A percentile compares a stretch with the other conserved stretches of the same genome.
Evolutionary conservation across 2,113 vertebrate genomes (phyloP).

Genomic region (Spea multiplicata): DNA sequence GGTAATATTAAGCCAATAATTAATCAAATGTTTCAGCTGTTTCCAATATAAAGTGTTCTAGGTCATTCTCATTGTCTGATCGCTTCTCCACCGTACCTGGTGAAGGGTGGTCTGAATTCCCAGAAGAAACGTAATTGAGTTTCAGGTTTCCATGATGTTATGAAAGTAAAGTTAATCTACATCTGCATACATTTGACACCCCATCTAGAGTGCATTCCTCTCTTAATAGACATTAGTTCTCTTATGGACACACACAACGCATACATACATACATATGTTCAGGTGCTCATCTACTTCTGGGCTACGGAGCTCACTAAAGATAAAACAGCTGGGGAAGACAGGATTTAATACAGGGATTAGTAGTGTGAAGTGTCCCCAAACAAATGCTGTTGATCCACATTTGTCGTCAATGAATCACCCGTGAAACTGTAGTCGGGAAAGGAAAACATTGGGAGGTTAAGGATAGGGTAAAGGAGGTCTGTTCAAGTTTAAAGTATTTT

Average conservation of each 20-base stretch:
- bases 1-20: not conserved
- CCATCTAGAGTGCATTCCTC: not conserved
- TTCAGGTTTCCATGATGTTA: not conserved
- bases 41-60: not conserved
- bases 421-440: not conserved
- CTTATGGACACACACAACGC: too few species aligned
- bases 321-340: not conserved
- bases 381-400: not conserved
- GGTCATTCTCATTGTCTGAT: not conserved
- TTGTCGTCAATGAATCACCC: not conserved
- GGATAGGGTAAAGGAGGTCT: not conserved
- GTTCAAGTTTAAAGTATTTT: not conserved
- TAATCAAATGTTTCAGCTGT: not conserved
- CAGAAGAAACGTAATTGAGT: not conserved
- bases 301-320: not conserved
- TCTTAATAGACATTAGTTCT: not conserved
- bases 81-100: not conserved
- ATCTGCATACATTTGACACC: not conserved
- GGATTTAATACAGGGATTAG: not conserved
- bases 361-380: not conserved
- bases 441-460: not conserved
- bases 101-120: not conserved
- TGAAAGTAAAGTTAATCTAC: not conserved
- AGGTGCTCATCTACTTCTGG: not conserved
- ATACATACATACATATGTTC: not conserved